These are phyloP conservation scores for Neosalanx taihuensis DNA, from an alignment of 2,797 vertebrate genomes.

Conservation along the genomic window DNA sequence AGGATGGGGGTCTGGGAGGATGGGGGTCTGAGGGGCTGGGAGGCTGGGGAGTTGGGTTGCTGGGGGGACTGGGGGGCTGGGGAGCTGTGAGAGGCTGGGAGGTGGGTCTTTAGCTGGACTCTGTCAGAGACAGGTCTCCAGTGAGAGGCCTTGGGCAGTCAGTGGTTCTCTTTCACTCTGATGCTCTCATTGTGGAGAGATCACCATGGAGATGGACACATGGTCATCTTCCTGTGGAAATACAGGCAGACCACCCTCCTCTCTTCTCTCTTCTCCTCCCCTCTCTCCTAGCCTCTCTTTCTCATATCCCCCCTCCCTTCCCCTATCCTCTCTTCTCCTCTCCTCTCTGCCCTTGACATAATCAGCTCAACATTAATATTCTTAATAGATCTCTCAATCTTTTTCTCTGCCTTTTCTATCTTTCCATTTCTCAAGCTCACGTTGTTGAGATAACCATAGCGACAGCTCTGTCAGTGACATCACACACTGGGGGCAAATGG, in stretches of 20 bases:
- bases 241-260: constrained; percentile 15
- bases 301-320: background rate
- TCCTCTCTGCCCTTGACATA: background rate
- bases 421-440: constrained; percentile 21
- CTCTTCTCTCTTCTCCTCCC: background rate
- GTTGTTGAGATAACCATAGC: constrained; percentile 45
- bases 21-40: too few relatives aligned
- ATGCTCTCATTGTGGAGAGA: constrained; percentile 5
- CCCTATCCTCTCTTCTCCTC: background rate
- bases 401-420: constrained; percentile 19
- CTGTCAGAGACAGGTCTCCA: constrained; percentile 5
- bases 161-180: background rate
- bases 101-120: background rate
- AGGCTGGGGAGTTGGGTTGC: too few relatives aligned
- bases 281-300: too few relatives aligned
- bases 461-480: constrained; percentile 48
- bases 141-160: background rate
- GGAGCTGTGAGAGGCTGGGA: too few relatives aligned
- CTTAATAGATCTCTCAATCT: background rate
- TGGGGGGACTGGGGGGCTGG: too few relatives aligned
- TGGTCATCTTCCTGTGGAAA: constrained; percentile 23
- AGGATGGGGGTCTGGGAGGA: too few relatives aligned
- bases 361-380: background rate
- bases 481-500: constrained; percentile 44
- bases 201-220: constrained; percentile 43